Percentiles rank a stretch among this genome's conserved stretches.
phyloP scores from a whole-genome alignment of 2,113 vertebrate genomes.

The Aegithalos caudatus region DNA sequence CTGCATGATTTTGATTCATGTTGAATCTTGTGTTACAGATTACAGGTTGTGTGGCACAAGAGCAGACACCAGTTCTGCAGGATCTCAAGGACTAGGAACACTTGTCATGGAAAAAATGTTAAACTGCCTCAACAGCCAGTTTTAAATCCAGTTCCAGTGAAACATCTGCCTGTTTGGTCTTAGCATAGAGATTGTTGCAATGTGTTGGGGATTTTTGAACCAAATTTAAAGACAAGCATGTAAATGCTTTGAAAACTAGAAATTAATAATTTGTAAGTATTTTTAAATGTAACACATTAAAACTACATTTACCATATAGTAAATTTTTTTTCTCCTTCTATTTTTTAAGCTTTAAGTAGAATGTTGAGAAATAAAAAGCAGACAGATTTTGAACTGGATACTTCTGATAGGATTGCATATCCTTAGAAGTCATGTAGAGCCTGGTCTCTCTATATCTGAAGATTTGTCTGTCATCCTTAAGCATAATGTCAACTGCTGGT shows the following conservation, averaged over 20 bases:
- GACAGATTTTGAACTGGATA: not conserved
- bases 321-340: not conserved
- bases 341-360: not conserved
- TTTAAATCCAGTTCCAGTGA: not conserved
- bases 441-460: not conserved
- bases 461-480: not conserved
- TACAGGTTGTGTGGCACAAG: not conserved
- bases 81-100: not conserved
- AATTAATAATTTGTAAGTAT: not conserved
- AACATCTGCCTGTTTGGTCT: not conserved
- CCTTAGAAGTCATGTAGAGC: not conserved
- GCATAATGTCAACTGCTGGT: not conserved
- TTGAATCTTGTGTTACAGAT: not conserved
- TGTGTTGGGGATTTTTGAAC: not conserved
- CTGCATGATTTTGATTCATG: not conserved
- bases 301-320: not conserved
- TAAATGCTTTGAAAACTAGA: not conserved
- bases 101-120: not conserved
- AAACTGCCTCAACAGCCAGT: not conserved
- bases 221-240: not conserved
- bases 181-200: not conserved
- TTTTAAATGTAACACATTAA: not conserved
- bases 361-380: not conserved
- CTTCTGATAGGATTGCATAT: not conserved
- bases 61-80: not conserved